Base-by-base conservation (phyloP, 2,888 invertebrate genomes). In the Ctena decussata region DNA sequence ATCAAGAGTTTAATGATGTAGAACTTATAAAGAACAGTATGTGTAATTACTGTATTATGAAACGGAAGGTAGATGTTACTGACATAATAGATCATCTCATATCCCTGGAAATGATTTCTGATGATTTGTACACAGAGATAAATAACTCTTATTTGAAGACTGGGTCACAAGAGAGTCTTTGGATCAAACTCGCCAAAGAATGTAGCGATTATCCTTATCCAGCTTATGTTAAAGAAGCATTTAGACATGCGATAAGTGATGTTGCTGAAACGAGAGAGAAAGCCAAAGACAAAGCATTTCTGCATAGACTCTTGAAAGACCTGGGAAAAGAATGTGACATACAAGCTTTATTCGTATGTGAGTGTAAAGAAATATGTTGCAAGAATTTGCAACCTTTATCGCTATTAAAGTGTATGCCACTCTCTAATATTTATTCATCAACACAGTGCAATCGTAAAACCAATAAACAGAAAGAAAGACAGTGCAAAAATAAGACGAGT, bases 1-100 rank as follows among this genome's bases (percentile, higher is more conserved):
- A 27, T 44, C 65, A 77, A 27, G 86, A 87, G n/a, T 87, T 87
- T 60, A 82, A 79, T 41, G 82, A 82, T 35, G 35, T 49, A n/a
- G 70, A 79, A 1, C 53, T 32, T 12, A 87, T 82, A 37, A 53
- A 39, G 21, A 72, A n/a, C 2, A 77, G 35, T n/a, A 79, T 84
- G 77, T 87, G 86, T 69, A 82, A 80, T 2, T 53, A 24, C 18
- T 84, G 84, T 74, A 53, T 73, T 37, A 35, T 87, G 39, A 39
- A 65, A 5, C 32, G 49, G 8, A 69, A 46, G 27, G 46, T 75
- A 8, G 41, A 72, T 57, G 71, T 80, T 24, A 32, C 32, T 0
- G 41, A 73, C n/a, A 49, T 80, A 32, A 73, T 57, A 35, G 84
- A 87, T 57, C 71, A 82, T 24, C 46, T 87, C 1, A 49, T n/a